Conservation (phyloP, 1,140 invertebrate genomes). For the Leucophenga varia region DNA sequence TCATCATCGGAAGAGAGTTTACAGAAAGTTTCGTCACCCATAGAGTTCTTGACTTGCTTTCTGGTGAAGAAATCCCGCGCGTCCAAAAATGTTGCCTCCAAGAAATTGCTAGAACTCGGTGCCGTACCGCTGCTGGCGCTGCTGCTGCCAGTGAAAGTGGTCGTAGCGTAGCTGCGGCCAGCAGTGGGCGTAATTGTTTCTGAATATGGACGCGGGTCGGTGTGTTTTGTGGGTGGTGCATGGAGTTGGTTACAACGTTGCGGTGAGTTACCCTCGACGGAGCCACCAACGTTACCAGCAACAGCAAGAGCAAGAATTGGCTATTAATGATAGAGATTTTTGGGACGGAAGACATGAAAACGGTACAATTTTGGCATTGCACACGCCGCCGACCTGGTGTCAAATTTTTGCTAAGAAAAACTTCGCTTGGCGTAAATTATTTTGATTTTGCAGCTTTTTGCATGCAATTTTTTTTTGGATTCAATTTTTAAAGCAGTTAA, state of each 20-base stretch:
- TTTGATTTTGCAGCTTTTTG: too few species aligned
- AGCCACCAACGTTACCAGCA: slow-evolving; percentile 39
- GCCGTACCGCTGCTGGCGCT: neutral
- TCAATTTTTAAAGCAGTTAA: too few species aligned
- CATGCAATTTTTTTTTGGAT: too few species aligned
- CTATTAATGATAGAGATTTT: too few species aligned
- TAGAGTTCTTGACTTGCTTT: slow-evolving; percentile 52
- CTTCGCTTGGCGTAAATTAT: too few species aligned
- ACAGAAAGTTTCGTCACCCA: slow-evolving; percentile 47
- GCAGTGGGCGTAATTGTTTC: slow-evolving; percentile 40
- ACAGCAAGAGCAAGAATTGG: too few species aligned
- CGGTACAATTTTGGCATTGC: too few species aligned
- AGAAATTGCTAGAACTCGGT: slow-evolving; percentile 18
- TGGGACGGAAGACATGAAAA: too few species aligned
- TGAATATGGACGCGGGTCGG: slow-evolving; percentile 50
- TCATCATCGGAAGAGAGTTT: slow-evolving; percentile 50
- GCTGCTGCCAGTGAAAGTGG: slow-evolving; percentile 38
- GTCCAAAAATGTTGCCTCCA: slow-evolving; percentile 32
- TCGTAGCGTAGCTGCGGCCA: slow-evolving; percentile 2
- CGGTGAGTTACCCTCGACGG: slow-evolving; percentile 40
- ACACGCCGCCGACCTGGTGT: neutral
- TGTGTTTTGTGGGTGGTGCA: slow-evolving; percentile 35
- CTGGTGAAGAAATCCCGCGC: slow-evolving; percentile 44
- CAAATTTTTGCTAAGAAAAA: too few species aligned
- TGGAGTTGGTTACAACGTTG: slow-evolving; percentile 44